A percentile compares a stretch with the other conserved stretches of the same genome.
phyloP scores from a whole-genome alignment of 2,797 vertebrate genomes.

The Anguilla marmorata region DNA sequence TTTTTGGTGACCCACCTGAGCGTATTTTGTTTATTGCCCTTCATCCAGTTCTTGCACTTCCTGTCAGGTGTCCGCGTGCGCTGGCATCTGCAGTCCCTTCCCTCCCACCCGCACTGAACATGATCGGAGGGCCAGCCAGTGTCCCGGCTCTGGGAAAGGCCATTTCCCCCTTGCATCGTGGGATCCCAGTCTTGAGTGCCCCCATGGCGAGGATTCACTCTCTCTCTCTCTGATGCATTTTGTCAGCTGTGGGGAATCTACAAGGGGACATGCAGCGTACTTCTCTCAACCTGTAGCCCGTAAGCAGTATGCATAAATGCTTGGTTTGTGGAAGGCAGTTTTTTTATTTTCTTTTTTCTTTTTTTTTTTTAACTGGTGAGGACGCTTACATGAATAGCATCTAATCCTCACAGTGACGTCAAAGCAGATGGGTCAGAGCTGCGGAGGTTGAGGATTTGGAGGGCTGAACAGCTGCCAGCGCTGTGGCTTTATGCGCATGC shows the following conservation, averaged over 20 bases:
- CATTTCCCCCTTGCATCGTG: not conserved
- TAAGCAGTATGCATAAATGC: not conserved
- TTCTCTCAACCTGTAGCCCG: not conserved
- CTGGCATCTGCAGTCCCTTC: not conserved
- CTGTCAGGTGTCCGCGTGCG: not conserved
- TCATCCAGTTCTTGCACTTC: not conserved
- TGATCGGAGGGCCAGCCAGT: not conserved
- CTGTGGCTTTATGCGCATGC: not conserved
- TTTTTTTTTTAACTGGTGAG: not conserved
- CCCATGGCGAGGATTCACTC: not conserved
- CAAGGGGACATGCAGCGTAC: not conserved
- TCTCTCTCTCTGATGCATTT: not conserved
- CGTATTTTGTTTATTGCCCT: not conserved
- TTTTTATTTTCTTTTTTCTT: not conserved
- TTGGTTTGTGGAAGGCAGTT: not conserved
- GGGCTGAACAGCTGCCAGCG: not conserved
- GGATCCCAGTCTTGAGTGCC: not conserved
- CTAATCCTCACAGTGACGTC: not conserved
- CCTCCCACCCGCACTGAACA: not conserved
- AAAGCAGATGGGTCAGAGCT: slow-evolving; percentile 11
- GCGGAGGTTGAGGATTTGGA: slow-evolving; percentile 11
- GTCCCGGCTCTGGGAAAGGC: not conserved
- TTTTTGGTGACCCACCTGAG: not conserved
- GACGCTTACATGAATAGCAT: not conserved
- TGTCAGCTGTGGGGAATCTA: not conserved